These are phyloP conservation scores for Ashinkailepas kermadecensis DNA, from an alignment of 2,888 invertebrate species.

Conservation along the genomic window DNA sequence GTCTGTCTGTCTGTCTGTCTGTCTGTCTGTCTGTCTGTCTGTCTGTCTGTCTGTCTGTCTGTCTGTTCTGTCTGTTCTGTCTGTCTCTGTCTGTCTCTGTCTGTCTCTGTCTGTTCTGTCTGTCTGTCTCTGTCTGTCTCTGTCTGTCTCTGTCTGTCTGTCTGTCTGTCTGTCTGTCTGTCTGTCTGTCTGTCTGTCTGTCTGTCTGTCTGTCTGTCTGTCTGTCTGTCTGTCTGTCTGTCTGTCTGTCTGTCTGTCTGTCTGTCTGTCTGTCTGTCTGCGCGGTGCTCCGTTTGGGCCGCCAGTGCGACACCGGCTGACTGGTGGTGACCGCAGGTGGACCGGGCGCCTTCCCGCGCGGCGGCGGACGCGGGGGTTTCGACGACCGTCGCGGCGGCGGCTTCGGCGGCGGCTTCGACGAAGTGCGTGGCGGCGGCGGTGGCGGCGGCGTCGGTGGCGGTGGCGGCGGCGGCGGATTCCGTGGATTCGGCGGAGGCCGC, in stretches of 20 bases:
- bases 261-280: background rate
- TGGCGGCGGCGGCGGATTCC: constrained; percentile 20
- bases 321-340: background rate
- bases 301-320: too few relatives aligned
- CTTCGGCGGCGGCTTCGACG: background rate
- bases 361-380: constrained; percentile 28
- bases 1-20: background rate
- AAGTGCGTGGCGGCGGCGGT: background rate
- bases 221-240: constrained; percentile 8
- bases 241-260: constrained; percentile 3
- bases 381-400: constrained; percentile 26
- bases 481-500: background rate
- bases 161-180: constrained; percentile 6
- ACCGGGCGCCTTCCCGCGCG: constrained; percentile 26
- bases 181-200: constrained; percentile 10
- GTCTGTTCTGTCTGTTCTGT: background rate
- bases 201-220: constrained; percentile 8
- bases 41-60: constrained; percentile 13
- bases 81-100: too few relatives aligned
- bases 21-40: constrained; percentile 21
- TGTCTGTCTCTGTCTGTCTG: background rate
- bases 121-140: constrained; percentile 14
- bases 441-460: constrained; percentile 26
- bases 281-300: too few relatives aligned
- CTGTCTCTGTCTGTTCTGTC: background rate